A percentile compares a stretch with the other conserved stretches of the same genome.
These are phyloP conservation scores for Gulo gulo DNA, from an alignment of 2,113 vertebrate genomes.

Conservation along the genomic window DNA sequence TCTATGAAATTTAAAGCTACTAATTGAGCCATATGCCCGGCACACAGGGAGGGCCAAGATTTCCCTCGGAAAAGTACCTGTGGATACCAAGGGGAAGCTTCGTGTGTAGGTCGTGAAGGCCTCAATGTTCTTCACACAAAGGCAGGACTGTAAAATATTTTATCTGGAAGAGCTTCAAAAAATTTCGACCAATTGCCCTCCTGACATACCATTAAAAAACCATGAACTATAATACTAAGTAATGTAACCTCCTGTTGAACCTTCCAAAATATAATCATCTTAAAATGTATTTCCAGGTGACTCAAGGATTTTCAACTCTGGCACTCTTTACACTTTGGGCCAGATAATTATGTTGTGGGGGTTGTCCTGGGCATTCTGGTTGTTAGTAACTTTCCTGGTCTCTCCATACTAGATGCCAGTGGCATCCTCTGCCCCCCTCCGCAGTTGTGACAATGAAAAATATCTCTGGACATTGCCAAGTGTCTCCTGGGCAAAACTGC, in stretches of 20 bases:
- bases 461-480: not conserved
- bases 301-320: not conserved
- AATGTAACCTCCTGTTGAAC: conserved; percentile 20
- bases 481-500: not conserved
- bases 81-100: not conserved
- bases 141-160: conserved; percentile 4
- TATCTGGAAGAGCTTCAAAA: conserved; percentile 42
- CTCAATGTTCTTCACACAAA: not conserved
- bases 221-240: not conserved
- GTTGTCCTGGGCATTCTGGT: not conserved
- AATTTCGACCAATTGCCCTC: conserved; percentile 11
- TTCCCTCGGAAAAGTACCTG: not conserved
- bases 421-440: not conserved
- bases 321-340: not conserved
- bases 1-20: not conserved
- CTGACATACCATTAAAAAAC: conserved; percentile 8
- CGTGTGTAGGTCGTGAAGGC: not conserved
- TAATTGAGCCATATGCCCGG: not conserved
- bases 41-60: not conserved
- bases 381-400: not conserved
- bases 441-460: not conserved
- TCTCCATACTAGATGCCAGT: not conserved
- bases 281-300: not conserved
- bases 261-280: not conserved
- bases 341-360: not conserved